A percentile compares a stretch with the other conserved stretches of the same genome.
phyloP scores from a whole-genome alignment of 2,797 vertebrate genomes.

The Gobio occitaniae region DNA sequence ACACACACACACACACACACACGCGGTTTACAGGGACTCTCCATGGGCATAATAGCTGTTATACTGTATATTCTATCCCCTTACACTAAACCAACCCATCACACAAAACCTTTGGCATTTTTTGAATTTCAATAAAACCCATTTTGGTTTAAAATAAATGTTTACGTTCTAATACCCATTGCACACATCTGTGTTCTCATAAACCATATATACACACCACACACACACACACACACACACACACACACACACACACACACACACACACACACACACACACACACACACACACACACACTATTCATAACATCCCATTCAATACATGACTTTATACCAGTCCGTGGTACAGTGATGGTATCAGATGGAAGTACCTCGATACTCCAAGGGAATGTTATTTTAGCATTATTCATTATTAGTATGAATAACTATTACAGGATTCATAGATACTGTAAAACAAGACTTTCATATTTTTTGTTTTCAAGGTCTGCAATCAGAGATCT shows the following conservation, averaged over 20 bases:
- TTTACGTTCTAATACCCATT: neutral
- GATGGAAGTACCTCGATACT: too few species aligned
- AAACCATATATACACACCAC: neutral
- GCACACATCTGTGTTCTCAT: neutral
- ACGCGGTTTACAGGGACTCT: too few species aligned
- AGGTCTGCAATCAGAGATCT: too few species aligned
- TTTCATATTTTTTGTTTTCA: too few species aligned
- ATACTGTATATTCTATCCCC: neutral
- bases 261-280: too few species aligned
- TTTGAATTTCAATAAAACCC: too few species aligned
- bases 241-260: neutral
- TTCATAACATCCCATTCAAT: too few species aligned
- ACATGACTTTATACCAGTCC: neutral
- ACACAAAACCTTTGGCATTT: neutral
- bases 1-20: neutral
- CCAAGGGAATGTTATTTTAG: too few species aligned
- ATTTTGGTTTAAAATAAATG: neutral
- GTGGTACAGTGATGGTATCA: neutral
- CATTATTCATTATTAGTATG: too few species aligned
- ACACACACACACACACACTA: neutral
- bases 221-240: neutral
- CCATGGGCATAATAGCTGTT: neutral
- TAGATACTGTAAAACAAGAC: too few species aligned
- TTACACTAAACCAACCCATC: neutral
- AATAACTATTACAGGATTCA: too few species aligned